These are phyloP conservation scores for Aurelia aurita complex sp. Pacific DNA, from an alignment of 30 jellyfish, hydroid and myxozoan species.

Conservation along the genomic window DNA sequence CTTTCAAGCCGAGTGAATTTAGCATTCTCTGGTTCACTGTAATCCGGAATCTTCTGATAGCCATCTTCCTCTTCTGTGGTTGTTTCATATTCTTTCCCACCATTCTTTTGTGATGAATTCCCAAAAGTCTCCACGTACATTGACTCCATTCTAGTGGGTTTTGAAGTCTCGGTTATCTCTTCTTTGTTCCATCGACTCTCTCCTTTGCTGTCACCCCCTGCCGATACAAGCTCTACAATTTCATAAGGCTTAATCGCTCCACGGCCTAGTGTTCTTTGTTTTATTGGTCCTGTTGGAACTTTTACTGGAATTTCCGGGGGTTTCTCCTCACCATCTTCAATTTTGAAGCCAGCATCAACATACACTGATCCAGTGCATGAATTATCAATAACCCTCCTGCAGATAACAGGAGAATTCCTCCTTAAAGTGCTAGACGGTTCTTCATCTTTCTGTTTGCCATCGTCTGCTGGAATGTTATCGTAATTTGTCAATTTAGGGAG, in stretches of 20 bases:
- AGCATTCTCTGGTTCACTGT: neutral
- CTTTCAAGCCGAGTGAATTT: neutral
- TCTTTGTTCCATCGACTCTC: neutral
- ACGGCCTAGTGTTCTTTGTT: slow-evolving; percentile 65
- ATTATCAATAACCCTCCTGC: neutral
- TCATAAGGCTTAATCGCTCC: slow-evolving; percentile 70
- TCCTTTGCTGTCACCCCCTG: slow-evolving; percentile 1
- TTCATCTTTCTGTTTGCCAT: no score
- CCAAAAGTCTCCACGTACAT: slow-evolving; percentile 56
- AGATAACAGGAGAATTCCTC: neutral
- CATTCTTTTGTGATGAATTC: neutral
- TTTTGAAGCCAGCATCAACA: slow-evolving; percentile 32
- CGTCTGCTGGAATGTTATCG: no score
- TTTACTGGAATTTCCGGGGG: neutral
- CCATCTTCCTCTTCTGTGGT: slow-evolving; percentile 16
- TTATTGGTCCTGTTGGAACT: slow-evolving; percentile 15
- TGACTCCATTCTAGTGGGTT: slow-evolving; percentile 40
- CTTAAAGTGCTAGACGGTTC: neutral
- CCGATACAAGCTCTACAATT: slow-evolving; percentile 26
- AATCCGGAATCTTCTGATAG: slow-evolving; percentile 42
- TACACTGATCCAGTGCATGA: slow-evolving; percentile 28
- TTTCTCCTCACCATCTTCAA: neutral
- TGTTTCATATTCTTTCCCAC: neutral
- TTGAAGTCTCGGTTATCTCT: neutral
- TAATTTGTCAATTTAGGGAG: no score